Percentiles rank a stretch among this genome's conserved stretches.
Evolutionary conservation across 1,140 invertebrate species (phyloP).

Genomic region (Drosophila murphyi): DNA sequence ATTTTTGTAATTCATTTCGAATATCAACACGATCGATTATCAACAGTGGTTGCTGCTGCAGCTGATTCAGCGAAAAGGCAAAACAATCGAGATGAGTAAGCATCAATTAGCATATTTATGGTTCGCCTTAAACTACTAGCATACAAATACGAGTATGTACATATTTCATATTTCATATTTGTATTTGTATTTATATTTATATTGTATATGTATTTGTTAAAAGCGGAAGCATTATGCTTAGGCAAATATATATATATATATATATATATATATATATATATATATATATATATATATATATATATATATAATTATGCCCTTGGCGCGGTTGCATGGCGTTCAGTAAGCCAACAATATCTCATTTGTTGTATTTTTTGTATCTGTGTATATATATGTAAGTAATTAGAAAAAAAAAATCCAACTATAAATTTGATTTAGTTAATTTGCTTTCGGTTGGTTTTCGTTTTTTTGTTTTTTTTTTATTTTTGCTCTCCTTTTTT

Average conservation of each 20-base stretch:
- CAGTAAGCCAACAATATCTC: slow-evolving; percentile 18
- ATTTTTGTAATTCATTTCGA: slow-evolving; percentile 27
- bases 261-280: slow-evolving; percentile 11
- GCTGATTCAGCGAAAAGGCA: slow-evolving; percentile 41
- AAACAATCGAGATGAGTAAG: slow-evolving; percentile 42
- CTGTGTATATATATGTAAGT: slow-evolving; percentile 18
- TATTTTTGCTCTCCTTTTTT: slow-evolving; percentile 5
- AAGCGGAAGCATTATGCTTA: slow-evolving; percentile 38
- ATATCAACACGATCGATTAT: slow-evolving; percentile 68
- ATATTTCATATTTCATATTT: background rate
- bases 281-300: slow-evolving; percentile 12
- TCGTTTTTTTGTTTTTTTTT: slow-evolving; percentile 26
- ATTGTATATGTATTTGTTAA: slow-evolving; percentile 29
- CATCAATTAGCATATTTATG: slow-evolving; percentile 25
- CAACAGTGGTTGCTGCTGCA: slow-evolving; percentile 48
- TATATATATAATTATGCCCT: slow-evolving; percentile 11
- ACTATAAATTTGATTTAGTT: slow-evolving; percentile 49
- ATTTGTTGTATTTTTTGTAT: slow-evolving; percentile 9
- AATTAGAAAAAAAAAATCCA: slow-evolving; percentile 38
- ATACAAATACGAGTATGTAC: slow-evolving; percentile 17
- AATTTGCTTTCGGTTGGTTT: slow-evolving; percentile 31
- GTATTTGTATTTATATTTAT: slow-evolving; percentile 21
- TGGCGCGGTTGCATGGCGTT: slow-evolving; percentile 21
- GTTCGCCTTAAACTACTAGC: slow-evolving; percentile 7
- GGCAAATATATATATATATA: slow-evolving; percentile 12